A percentile compares a stretch with the other conserved stretches of the same genome.
phyloP scores from a whole-genome alignment of 92 coral and sea anemone genomes.

The Zoanthus sociatus region DNA sequence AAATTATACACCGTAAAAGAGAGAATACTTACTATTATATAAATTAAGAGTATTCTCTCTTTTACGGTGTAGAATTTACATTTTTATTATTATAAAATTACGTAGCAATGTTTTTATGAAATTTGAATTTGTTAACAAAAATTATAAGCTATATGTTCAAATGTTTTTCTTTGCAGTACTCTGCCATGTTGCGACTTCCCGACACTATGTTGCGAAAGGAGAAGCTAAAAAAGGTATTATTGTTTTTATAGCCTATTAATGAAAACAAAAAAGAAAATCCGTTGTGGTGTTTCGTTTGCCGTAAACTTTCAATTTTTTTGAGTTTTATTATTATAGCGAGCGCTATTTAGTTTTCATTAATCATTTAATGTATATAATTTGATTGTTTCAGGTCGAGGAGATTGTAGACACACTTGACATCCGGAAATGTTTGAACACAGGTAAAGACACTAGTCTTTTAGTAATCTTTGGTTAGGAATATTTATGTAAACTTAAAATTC shows the following conservation, averaged over 20 bases:
- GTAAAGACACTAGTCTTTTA: constrained; percentile 45
- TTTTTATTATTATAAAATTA: no score
- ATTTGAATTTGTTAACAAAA: background rate
- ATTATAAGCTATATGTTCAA: background rate
- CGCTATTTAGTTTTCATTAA: no score
- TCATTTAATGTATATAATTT: background rate
- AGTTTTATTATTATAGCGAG: background rate
- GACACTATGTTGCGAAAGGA: constrained; percentile 84
- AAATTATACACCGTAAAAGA: no score
- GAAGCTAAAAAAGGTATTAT: constrained; percentile 80
- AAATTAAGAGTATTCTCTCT: no score
- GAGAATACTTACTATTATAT: no score
- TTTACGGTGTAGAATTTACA: no score
- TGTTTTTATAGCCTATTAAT: background rate
- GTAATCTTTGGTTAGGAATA: no score
- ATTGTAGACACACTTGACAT: constrained; percentile 89
- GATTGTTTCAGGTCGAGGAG: constrained; percentile 79
- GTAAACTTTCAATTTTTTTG: background rate
- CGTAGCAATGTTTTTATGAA: background rate
- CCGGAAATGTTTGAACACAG: constrained; percentile 86
- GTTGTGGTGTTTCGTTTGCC: background rate
- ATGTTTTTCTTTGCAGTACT: constrained; percentile 66
- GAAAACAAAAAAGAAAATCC: no score
- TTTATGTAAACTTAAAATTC: background rate
- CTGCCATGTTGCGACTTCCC: constrained; percentile 95